Evolutionary conservation across 2,888 invertebrate genomes (phyloP), one percentile per base, ranked within the genome.

Genomic region (Acrobasis repandana): DNA sequence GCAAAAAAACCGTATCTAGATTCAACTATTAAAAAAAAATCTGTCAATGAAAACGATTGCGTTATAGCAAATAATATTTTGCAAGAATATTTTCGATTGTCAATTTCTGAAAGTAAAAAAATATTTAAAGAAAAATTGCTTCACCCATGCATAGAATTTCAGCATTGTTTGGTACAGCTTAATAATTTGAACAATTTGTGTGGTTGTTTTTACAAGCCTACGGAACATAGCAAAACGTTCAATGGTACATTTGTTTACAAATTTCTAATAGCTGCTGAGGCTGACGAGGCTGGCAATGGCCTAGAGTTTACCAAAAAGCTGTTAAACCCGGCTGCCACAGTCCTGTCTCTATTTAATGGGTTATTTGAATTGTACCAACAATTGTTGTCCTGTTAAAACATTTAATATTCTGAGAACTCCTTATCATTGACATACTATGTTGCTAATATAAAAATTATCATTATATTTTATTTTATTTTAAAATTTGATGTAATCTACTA

Each of bases 121-220:
- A 74, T 74, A 18, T 76, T 71, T n/a, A 58, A 72, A 48, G 58
- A 34, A 8, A 60, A 69, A 20, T 11, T 63, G 2, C 15, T 72
- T 16, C 71, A 74, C 54, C 69, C 69, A 0, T 65, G 80, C 9
- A 59, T 69, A 0, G 75, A 82, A 56, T 74, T 81, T 10, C 74
- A 81, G 28, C 71, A 69, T 49, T 80, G 80, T 58, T 60, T 83
- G 1, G 16, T 66, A 5, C 71, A 77, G 2, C 57, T 83, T 50
- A 81, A 83, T 66, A 58, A 73, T 62, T 68, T 83, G 58, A 83
- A 83, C 48, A 65, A 36, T 6, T 49, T 83, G 3, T 83, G 83
- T 61, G 83, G 80, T 0, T 61, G 58, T 2, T 67, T 76, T 0
- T 79, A 66, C 60, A 34, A 58, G 50, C 60, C 68, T 0, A 74